These are phyloP conservation scores for Chymomyza amoena DNA, from an alignment of 2,888 invertebrate species.

Conservation along the genomic window DNA sequence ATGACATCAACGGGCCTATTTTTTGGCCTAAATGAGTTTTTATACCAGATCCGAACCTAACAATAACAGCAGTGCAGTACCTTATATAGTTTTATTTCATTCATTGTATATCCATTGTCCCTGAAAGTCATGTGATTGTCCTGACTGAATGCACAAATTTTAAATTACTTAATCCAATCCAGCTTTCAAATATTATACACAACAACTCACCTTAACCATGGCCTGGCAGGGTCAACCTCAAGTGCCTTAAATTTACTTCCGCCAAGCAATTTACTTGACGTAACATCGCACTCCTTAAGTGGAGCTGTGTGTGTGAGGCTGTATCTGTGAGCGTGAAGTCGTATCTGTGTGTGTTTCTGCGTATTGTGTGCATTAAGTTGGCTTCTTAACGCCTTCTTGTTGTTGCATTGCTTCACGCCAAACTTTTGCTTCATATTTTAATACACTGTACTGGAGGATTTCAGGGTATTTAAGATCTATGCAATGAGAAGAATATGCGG, in stretches of 20 bases:
- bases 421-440: slow-evolving; percentile 18
- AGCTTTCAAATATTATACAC: not conserved
- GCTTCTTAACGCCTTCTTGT: not conserved
- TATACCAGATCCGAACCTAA: no score
- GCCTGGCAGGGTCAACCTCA: not conserved
- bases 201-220: not conserved
- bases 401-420: slow-evolving; percentile 4
- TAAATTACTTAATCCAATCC: not conserved
- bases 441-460: no score
- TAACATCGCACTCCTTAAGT: not conserved
- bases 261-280: not conserved
- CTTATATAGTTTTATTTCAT: no score
- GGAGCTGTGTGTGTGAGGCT: not conserved
- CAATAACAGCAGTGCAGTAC: no score
- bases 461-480: no score
- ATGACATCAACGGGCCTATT: no score
- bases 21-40: no score
- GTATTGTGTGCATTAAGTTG: slow-evolving; percentile 29
- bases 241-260: slow-evolving; percentile 12
- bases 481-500: no score
- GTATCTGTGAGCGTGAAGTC: not conserved
- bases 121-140: not conserved
- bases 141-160: not conserved
- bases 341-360: not conserved
- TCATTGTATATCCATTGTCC: no score